Percentiles rank a stretch among this genome's conserved stretches.
phyloP scores from a whole-genome alignment of 2,113 vertebrate species.

The Nothocercus julius region DNA sequence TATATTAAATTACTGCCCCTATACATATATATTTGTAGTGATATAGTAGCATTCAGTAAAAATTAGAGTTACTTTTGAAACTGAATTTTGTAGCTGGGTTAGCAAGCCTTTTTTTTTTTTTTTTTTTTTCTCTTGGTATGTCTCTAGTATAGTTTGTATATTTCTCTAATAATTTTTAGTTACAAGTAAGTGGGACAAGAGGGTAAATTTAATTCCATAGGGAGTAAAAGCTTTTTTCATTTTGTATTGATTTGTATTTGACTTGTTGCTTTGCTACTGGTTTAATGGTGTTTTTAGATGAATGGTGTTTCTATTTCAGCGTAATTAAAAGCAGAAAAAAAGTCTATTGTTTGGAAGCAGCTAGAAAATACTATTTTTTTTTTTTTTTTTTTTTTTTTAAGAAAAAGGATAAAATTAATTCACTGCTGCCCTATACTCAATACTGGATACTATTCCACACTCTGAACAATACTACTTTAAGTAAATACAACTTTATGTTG shows the following conservation, averaged over 20 bases:
- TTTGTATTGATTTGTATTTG: background rate
- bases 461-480: background rate
- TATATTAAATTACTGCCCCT: background rate
- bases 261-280: background rate
- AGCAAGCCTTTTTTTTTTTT: background rate
- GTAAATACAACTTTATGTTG: background rate
- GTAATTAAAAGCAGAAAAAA: background rate
- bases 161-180: background rate
- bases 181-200: background rate
- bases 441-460: background rate
- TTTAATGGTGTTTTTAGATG: background rate
- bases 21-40: no score
- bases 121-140: background rate
- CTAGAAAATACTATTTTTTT: background rate
- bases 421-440: accelerated
- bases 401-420: background rate
- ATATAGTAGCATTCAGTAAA: background rate
- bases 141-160: background rate
- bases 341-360: accelerated
- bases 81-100: background rate
- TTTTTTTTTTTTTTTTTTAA: no score
- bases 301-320: background rate
- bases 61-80: background rate
- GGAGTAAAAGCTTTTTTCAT: background rate
- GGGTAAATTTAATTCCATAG: background rate